Conservation (phyloP, 1,140 invertebrate genomes). For the Panonychus citri region DNA sequence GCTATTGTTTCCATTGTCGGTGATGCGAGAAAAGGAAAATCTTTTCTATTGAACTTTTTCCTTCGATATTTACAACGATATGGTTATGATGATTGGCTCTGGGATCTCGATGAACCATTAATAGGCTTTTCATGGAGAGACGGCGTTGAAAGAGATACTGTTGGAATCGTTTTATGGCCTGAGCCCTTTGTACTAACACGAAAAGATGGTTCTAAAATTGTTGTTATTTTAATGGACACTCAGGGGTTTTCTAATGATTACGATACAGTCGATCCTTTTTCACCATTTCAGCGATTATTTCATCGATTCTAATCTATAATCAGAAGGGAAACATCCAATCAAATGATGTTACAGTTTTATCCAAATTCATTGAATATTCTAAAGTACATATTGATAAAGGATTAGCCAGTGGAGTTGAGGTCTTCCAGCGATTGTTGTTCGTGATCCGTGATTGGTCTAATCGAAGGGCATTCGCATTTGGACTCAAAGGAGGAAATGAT, state of each 20-base stretch:
- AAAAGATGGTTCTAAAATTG: conserved; percentile 23
- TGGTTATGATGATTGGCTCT: conserved; percentile 11
- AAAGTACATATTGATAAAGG: conserved; percentile 51
- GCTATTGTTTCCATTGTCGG: conserved; percentile 84
- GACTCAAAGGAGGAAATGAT: conserved; percentile 57
- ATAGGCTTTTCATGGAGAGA: conserved; percentile 66
- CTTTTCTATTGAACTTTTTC: conserved; percentile 77
- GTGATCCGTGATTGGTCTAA: conserved; percentile 95
- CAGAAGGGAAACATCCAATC: conserved; percentile 29
- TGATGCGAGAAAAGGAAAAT: conserved; percentile 92
- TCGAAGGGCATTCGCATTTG: conserved; percentile 86
- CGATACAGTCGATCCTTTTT: conserved; percentile 92
- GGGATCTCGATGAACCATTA: conserved; percentile 19
- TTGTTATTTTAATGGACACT: conserved; percentile 73
- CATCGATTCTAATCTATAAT: conserved; percentile 31
- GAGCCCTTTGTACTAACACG: conserved; percentile 43
- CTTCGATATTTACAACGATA: conserved; percentile 44
- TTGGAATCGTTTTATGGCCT: conserved; percentile 85
- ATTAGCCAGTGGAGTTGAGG: conserved; percentile 44
- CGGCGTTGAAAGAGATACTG: conserved; percentile 78
- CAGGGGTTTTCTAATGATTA: conserved; percentile 93
- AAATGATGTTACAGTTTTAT: conserved; percentile 25
- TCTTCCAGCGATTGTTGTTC: conserved; percentile 80
- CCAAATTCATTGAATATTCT: conserved; percentile 63
- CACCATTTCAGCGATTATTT: conserved; percentile 37